Evolutionary conservation across 2,888 invertebrate species (phyloP), one percentile per base, ranked within the genome.

Genomic region (Mycalesis mineus): DNA sequence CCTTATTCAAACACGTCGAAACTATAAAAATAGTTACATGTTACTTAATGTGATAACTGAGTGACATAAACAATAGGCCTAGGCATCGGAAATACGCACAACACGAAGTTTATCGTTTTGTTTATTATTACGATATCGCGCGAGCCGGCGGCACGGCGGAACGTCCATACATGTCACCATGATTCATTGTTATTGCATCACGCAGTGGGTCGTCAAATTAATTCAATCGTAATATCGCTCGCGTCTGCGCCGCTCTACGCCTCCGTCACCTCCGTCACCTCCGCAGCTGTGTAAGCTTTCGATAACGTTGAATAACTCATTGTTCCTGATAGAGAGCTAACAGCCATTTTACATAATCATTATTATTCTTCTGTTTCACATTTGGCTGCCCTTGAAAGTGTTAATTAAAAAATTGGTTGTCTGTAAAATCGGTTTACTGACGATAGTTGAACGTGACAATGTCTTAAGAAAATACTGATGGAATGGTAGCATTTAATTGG

Each of bases 221-320:
- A 79, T 80, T 78, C 73, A 71, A 75, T 76, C 73, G 73, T 73
- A 70, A 69, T 71, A 74, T 70, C 66, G 54, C 52, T 52, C 41
- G 55, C 53, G 72, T 73, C 70, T 69, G 67, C 70, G 68, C 65
- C 60, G 66, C 64, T 22, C 2, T 50, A 57, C 13, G 8, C n/a
- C 22, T 66, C 59, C 68, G 73, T n/a, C n/a, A n/a, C n/a, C 64
- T 22, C 2, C 52, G 57, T 13, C 13, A 8, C n/a, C 22, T 66
- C 59, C 68, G 73, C 83, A 84, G 81, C 82, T 84, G 82, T 79
- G 77, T 77, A 79, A 82, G 74, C 77, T 77, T 75, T 75, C 71
- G 82, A 79, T 80, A 80, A 78, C 73, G 70, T 68, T 77, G 71
- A 82, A 80, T 78, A 80, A 77, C 72, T 74, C 76, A 78, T 81